Base-by-base conservation (phyloP, 2,797 vertebrate genomes). In the Lagodon rhomboides region DNA sequence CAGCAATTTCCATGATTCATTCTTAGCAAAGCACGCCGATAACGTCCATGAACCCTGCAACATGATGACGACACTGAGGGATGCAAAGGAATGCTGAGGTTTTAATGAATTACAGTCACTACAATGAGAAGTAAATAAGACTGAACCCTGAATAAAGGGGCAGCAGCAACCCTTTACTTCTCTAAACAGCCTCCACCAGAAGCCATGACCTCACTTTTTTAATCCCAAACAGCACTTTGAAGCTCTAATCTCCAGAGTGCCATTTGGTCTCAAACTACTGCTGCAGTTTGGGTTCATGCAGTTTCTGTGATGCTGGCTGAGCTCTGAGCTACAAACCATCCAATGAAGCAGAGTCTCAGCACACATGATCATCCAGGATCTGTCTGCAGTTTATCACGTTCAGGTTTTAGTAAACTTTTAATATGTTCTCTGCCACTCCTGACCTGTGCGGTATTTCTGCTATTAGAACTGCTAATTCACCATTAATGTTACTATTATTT, bases 1-100 rank as follows among this genome's bases (percentile, higher is more conserved):
- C 87, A 58, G 84, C 76, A 86, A 86, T 92, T 91, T 90, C 78
- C 85, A 84, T 91, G 91, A 91, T 87, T 92, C 88, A 85, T 79
- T 89, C 91, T 77, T 71, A 67, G 83, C 83, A 53, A 79, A 86
- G 84, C 77, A 63, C 53, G 85, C 67, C 51, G 83, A 91, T 87
- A 86, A 84, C 68, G 79, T 90, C 83, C 85, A 3, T 88, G 89
- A 92, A 91, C 87, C 80, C 86, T 55, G 62, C 74, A 74, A 11
- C 78, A 68, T 6, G 11, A 86, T 85, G 89, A 91, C 79, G 86
- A 85, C 85, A 84, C 75, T 1, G 75, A 73, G 71, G 64, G 84
- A 56, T 61, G 73, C n/a, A 3, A 41, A 85, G 76, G 80, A 84
- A 68, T 17, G 79, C 68, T 1, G 73, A 67, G 79, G 25, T 73